A percentile compares a stretch with the other conserved stretches of the same genome.
Conservation (phyloP, 2,888 invertebrate species). For the Himalopsyche japonica region DNA sequence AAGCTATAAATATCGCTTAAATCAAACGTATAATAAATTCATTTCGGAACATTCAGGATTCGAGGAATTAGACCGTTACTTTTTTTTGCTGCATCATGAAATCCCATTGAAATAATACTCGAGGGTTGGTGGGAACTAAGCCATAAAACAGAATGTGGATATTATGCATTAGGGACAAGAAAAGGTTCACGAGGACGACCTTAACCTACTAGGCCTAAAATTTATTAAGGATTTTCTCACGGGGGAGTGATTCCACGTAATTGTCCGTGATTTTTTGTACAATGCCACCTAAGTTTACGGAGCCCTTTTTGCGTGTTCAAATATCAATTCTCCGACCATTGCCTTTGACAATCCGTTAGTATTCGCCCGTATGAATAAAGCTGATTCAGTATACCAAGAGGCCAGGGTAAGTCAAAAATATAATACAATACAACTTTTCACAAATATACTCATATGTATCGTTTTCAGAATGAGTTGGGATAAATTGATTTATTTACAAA, state of each 20-base stretch:
- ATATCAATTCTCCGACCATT: background rate
- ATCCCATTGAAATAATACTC: background rate
- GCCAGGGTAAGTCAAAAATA: too few relatives aligned
- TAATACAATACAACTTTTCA: too few relatives aligned
- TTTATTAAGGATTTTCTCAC: background rate
- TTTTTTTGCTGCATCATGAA: background rate
- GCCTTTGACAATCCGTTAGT: too few relatives aligned
- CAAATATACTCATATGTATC: too few relatives aligned
- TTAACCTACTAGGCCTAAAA: background rate
- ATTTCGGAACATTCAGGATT: too few relatives aligned
- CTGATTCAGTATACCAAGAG: too few relatives aligned
- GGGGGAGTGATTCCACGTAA: background rate
- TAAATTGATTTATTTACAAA: too few relatives aligned
- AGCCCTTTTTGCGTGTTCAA: background rate
- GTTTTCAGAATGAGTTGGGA: too few relatives aligned
- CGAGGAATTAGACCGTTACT: too few relatives aligned
- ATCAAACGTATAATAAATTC: too few relatives aligned
- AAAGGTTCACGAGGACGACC: background rate
- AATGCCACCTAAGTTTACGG: background rate
- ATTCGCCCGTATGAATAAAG: too few relatives aligned
- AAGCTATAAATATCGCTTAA: too few relatives aligned
- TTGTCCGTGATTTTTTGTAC: background rate
- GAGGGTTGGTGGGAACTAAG: background rate
- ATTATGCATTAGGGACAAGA: background rate
- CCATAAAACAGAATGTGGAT: background rate